Conservation (phyloP, 2,113 vertebrate genomes). For the Tragelaphus scriptus region DNA sequence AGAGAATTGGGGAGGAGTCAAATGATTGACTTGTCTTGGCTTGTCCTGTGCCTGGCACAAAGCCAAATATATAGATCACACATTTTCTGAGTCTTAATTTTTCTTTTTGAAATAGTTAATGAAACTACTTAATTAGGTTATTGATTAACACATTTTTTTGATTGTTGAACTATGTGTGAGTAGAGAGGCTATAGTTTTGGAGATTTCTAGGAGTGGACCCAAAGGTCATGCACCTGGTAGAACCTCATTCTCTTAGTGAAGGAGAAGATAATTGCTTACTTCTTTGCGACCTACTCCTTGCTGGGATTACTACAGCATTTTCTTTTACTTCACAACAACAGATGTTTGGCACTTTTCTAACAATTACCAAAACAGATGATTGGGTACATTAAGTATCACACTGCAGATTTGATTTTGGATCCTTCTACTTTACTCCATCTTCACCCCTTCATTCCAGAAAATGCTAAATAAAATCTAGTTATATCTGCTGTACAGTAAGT, state of each 20-base stretch:
- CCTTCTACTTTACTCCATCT: background rate
- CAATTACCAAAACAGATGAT: background rate
- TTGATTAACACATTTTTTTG: background rate
- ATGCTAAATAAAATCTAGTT: background rate
- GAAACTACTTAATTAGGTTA: background rate
- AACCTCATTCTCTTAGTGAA: background rate
- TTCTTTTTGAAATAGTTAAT: conserved; percentile 1
- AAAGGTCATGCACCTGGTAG: background rate
- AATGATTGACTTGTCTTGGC: background rate
- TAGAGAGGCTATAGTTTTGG: background rate
- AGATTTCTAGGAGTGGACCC: background rate
- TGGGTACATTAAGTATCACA: background rate
- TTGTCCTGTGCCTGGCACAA: background rate
- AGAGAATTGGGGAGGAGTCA: background rate
- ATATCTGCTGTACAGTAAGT: background rate
- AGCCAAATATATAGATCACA: background rate
- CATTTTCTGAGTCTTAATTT: conserved; percentile 9
- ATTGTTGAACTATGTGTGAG: background rate
- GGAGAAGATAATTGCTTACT: background rate
- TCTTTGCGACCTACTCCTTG: background rate
- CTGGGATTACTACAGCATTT: background rate
- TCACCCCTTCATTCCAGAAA: background rate
- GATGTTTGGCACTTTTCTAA: background rate
- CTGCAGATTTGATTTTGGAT: background rate
- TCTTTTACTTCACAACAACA: conserved; percentile 14